Base-by-base conservation (phyloP, 1,140 invertebrate species). In the Solenopsis invicta region DNA sequence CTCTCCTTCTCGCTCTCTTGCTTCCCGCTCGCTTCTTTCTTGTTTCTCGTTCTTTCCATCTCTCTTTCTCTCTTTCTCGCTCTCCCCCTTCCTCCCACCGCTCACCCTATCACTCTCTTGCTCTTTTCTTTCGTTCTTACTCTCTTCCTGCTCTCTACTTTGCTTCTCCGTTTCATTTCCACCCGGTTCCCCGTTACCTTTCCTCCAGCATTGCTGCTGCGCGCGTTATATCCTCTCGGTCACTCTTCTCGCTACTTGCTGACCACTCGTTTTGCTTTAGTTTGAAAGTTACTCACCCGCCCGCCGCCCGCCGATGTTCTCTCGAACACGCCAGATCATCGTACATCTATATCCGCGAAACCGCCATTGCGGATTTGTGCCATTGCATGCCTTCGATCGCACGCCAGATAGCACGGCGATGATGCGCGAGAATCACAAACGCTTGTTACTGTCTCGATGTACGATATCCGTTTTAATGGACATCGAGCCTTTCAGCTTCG, bases 151-250 rank as follows among this genome's bases (percentile, higher is more conserved):
- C 71, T 67, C 64, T 69, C 76, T 85, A 85, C 87, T 82, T 82
- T 71, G 80, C 71, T 82, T 86, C 50, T 85, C 81, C 80, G 85
- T 89, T 84, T 90, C 56, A 48, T 81, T 64, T 66, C 66, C 80
- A 71, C 71, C 54, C 77, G 61, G 62, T 64, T 82, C 29, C 77
- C 75, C 84, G 85, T 71, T 90, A 88, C 92, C 76, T 91, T 92
- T 92, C 89, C 92, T 92, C 89, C 92, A 41, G 89, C 89, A 87
- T 90, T 91, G 88, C 88, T 92, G 87, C 90, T 85, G 87, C 88
- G 82, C 67, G 64, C 75, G 87, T 89, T 90, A 59, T 48, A 74
- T 92, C 86, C 29, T 84, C 76, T n/a, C 59, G 66, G 24, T 59
- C 75, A 21, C 34, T 89, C 87, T 50, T 56, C 56, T 69, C 74